Base-by-base conservation (phyloP, 2,888 invertebrate genomes). In the Parnassius mnemosyne region DNA sequence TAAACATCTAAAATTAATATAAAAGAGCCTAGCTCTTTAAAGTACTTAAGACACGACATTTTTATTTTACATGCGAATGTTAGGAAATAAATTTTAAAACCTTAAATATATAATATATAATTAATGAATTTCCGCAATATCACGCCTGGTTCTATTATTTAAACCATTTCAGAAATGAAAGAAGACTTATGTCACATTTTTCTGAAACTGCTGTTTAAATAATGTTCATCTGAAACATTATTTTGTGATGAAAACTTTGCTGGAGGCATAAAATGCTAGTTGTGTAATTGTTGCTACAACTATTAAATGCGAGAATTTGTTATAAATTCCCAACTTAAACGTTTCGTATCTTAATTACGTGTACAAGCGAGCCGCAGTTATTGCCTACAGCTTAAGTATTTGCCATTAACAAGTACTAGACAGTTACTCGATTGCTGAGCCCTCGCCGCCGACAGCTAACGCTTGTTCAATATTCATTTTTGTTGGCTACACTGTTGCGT, bases 401-500 rank as follows among this genome's bases (percentile, higher is more conserved):
- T 46, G 41, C 41, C 16, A 41, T 47, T 53, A 47, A 16, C 34
- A 51, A 13, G 25, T 46, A 59, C 13, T 3, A 46, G 59, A 41
- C 59, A 59, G 46, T 53, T 53, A 59, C 53, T 46, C 53, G 53
- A 41, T 53, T 16, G 41, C 53, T 53, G 59, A 59, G 47, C 13
- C 53, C 53, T 13, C 11, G n/a, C 13, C 16, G 10, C 42, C 43
- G 16, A 49, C 49, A 13, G 13, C 16, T 42, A 43, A 13, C 43
- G 43, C 43, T 16, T 53, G 53, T 16, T 53, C 42, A 43, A 53
- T 53, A 53, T 53, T 53, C 42, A 53, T 53, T 53, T 12, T 42
- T 11, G 16, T 43, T 53, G 13, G n/a, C 16, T 3, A 53, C 43
- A 13, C 11, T 43, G 53, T 16, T 43, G 13, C 53, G 16, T 43